A percentile compares a stretch with the other conserved stretches of the same genome.
Conservation (phyloP, 2,888 invertebrate species). For the Rutpela maculata region DNA sequence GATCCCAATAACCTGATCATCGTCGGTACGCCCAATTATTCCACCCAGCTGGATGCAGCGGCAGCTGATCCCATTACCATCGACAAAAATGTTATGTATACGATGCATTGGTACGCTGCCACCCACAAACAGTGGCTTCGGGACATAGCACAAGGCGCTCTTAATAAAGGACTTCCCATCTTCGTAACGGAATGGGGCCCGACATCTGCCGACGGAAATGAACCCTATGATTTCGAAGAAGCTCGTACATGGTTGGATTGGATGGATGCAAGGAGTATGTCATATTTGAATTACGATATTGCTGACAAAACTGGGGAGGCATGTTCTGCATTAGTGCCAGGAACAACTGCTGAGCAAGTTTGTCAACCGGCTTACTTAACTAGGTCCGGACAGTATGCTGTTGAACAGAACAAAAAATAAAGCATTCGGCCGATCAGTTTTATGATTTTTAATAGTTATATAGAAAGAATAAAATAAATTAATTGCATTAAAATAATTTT, state of each 20-base stretch:
- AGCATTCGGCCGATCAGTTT: too few species aligned
- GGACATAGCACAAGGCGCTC: not conserved
- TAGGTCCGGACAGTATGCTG: not conserved
- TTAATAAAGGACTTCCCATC: not conserved
- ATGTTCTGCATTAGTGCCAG: not conserved
- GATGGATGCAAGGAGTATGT: not conserved
- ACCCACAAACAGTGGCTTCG: not conserved
- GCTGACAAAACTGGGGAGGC: not conserved
- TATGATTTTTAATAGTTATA: too few species aligned
- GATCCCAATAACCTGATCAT: not conserved
- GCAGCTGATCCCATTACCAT: not conserved
- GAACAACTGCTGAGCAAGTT: not conserved
- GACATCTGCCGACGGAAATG: not conserved
- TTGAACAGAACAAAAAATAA: not conserved
- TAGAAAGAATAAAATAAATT: too few species aligned
- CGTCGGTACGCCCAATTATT: not conserved
- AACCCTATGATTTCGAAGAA: not conserved
- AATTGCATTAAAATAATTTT: too few species aligned
- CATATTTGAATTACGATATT: not conserved
- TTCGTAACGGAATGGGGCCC: not conserved
- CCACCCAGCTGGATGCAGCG: not conserved
- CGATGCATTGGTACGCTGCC: not conserved
- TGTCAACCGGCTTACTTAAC: not conserved
- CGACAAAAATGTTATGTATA: not conserved
- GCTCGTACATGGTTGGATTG: not conserved